phyloP scores from a whole-genome alignment of 1,140 invertebrate genomes.

The Tetragonula clypearis region DNA sequence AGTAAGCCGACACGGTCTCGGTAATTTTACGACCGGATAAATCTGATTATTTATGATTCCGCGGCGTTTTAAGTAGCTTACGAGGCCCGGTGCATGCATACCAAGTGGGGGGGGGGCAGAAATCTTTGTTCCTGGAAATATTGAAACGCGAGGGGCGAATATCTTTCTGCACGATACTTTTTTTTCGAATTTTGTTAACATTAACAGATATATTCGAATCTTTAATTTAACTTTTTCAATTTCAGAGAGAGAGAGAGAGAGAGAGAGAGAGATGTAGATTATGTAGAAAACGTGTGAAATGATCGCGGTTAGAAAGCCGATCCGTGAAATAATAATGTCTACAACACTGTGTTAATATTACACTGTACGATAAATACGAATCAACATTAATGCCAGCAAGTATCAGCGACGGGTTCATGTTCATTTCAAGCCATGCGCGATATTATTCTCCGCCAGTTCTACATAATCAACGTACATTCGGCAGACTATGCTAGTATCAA shows the following conservation, averaged over 20 bases:
- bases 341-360: background rate
- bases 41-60: constrained; percentile 46
- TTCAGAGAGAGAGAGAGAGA: too few species aligned
- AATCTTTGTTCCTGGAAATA: constrained; percentile 28
- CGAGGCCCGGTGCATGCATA: background rate
- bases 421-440: background rate
- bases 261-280: too few species aligned
- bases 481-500: background rate
- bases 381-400: background rate
- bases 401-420: background rate
- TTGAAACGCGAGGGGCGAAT: background rate
- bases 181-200: too few species aligned
- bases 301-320: background rate
- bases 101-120: background rate
- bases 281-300: too few species aligned
- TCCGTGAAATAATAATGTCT: background rate
- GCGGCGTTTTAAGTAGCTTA: constrained; percentile 29
- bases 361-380: background rate
- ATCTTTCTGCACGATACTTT: too few species aligned
- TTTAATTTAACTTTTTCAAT: too few species aligned
- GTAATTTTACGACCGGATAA: constrained; percentile 46
- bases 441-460: background rate
- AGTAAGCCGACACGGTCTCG: constrained; percentile 17
- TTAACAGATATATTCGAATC: too few species aligned
- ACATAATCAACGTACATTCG: background rate